A percentile compares a stretch with the other conserved stretches of the same genome.
These are phyloP conservation scores for Onychorhynchus coronatus DNA, from an alignment of 2,113 vertebrate species.

Conservation along the genomic window DNA sequence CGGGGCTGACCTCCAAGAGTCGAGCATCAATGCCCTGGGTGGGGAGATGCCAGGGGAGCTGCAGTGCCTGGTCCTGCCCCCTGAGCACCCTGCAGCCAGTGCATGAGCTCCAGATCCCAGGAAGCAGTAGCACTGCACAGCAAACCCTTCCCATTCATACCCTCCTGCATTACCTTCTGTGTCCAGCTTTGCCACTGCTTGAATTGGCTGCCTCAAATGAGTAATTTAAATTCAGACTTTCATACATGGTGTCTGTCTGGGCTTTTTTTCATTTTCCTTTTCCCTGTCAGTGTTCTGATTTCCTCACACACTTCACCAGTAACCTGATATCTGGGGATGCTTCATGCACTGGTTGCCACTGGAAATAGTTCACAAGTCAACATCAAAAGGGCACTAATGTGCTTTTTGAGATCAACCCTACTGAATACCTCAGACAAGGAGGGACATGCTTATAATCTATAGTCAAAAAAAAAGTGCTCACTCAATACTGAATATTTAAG, in stretches of 20 bases:
- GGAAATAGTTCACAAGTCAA: background rate
- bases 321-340: background rate
- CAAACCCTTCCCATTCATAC: background rate
- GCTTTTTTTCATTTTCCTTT: background rate
- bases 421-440: background rate
- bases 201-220: background rate
- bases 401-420: background rate
- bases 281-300: background rate
- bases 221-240: background rate
- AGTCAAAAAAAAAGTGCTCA: background rate
- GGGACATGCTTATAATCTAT: background rate
- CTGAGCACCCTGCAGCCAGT: background rate
- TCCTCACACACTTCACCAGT: background rate
- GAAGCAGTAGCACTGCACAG: background rate
- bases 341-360: background rate
- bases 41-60: background rate
- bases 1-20: fast-evolving
- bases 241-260: background rate
- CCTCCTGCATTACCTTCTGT: background rate
- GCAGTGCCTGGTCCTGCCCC: background rate
- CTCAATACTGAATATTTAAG: background rate
- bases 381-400: background rate
- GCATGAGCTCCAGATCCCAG: background rate
- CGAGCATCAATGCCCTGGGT: fast-evolving
- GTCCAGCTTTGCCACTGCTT: background rate